phyloP scores from a whole-genome alignment of 2,797 vertebrate species.

The Malurus splendens region DNA sequence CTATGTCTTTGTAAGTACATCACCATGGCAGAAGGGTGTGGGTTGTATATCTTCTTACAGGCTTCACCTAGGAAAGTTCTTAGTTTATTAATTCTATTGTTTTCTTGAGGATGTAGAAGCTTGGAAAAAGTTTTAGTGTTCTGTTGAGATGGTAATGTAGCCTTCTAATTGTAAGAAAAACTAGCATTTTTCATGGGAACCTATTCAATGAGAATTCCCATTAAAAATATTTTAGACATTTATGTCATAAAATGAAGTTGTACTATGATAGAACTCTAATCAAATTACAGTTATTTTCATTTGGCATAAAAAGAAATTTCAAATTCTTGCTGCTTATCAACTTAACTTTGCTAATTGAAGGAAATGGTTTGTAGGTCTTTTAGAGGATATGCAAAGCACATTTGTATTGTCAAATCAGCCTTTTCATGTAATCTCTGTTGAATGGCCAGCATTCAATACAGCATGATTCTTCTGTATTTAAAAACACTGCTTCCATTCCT shows the following conservation, averaged over 20 bases:
- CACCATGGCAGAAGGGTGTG: neutral
- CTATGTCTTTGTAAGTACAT: neutral
- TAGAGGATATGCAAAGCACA: neutral
- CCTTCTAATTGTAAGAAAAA: neutral
- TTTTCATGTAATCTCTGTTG: neutral
- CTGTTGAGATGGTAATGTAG: neutral
- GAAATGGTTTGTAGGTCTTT: conserved; percentile 10
- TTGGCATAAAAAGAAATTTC: neutral
- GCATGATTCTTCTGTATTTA: neutral
- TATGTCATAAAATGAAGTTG: neutral
- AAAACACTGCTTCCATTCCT: neutral
- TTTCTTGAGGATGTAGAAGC: neutral
- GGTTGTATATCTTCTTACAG: neutral
- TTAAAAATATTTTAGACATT: neutral
- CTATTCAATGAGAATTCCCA: neutral
- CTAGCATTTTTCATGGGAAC: neutral
- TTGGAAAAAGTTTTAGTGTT: neutral
- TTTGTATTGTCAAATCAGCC: conserved; percentile 14
- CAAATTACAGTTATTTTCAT: conserved; percentile 9
- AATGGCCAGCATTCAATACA: neutral
- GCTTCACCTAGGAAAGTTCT: neutral
- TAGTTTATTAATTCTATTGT: neutral
- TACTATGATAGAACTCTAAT: neutral
- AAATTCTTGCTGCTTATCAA: neutral
- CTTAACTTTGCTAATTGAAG: conserved; percentile 31